Evolutionary conservation across 2,888 invertebrate species (phyloP), one percentile per base, ranked within the genome.

Genomic region (Marasmarcha lunaedactyla): DNA sequence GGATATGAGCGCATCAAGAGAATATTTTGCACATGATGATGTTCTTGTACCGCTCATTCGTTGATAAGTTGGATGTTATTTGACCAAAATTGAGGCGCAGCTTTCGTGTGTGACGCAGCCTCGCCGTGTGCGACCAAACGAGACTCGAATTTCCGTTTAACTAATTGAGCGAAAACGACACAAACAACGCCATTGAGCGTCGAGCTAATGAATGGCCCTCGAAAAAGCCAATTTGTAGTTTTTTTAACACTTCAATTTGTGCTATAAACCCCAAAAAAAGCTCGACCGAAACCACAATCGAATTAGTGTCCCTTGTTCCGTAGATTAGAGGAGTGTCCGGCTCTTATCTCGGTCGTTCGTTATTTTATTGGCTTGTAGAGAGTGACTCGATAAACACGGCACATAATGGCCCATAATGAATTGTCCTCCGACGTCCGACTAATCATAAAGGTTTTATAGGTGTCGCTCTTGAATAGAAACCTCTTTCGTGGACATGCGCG

Each of bases 221-320:
- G 64, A 78, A 74, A 77, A 76, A 69, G 71, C 62, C 78, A 78
- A 78, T 83, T 83, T 79, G 79, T 81, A 78, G 77, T 79, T 83
- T 83, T 81, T 83, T 81, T 76, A 71, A 78, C 73, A 69, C 81
- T 71, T 77, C 77, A 81, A 79, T 81, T 81, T 81, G 83, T 81
- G 81, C 73, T 76, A 71, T 77, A 78, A 76, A 77, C 70, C 71
- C 73, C 64, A 74, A 83, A 78, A 77, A 77, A 74, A 71, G 63
- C 67, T 71, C 70, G 63, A 67, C 76, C 74, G 69, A 81, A 81
- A 83, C 83, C 83, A 83, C 83, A 83, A 79, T 81, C 81, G 78
- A 83, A 83, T 83, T 83, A 83, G 83, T 79, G 81, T 79, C 79
- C 83, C 81, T 79, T 83, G 83, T 83, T 79, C 73, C 71, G 73